phyloP scores from a whole-genome alignment of 2,113 vertebrate genomes.

The Pomatorhinus ruficollis region DNA sequence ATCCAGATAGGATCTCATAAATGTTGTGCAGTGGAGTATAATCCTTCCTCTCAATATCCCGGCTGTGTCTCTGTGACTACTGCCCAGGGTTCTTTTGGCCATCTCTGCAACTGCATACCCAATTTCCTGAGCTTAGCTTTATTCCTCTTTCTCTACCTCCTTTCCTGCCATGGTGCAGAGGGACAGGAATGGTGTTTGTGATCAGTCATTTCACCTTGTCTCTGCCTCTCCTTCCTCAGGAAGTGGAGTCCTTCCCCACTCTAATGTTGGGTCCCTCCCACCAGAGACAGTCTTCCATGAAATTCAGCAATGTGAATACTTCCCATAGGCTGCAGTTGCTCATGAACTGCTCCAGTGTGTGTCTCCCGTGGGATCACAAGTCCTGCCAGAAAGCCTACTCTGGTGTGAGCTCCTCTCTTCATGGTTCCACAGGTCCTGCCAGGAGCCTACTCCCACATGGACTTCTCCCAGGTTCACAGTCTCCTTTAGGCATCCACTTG shows the following conservation, averaged over 20 bases:
- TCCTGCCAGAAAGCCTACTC: not conserved
- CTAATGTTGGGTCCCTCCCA: not conserved
- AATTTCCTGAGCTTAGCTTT: not conserved
- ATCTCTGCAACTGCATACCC: not conserved
- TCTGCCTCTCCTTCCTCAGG: not conserved
- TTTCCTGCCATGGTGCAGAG: not conserved
- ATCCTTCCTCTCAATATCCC: not conserved
- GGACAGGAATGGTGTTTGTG: not conserved
- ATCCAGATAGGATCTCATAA: not conserved
- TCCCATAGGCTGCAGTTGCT: not conserved
- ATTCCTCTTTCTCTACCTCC: not conserved
- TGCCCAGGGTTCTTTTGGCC: no score
- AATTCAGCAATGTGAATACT: not conserved
- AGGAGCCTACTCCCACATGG: accelerated
- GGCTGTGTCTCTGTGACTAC: not conserved
- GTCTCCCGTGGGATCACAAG: accelerated
- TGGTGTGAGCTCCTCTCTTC: not conserved
- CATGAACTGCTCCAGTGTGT: not conserved
- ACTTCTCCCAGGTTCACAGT: accelerated
- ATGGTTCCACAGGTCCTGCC: not conserved
- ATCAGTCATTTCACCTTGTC: accelerated
- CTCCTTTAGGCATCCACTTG: not conserved
- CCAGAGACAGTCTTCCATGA: not conserved
- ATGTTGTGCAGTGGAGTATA: not conserved
- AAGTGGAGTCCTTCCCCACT: not conserved